These are phyloP conservation scores for Pollenia griseotomentosa DNA, from an alignment of 2,888 invertebrate genomes.

Conservation along the genomic window DNA sequence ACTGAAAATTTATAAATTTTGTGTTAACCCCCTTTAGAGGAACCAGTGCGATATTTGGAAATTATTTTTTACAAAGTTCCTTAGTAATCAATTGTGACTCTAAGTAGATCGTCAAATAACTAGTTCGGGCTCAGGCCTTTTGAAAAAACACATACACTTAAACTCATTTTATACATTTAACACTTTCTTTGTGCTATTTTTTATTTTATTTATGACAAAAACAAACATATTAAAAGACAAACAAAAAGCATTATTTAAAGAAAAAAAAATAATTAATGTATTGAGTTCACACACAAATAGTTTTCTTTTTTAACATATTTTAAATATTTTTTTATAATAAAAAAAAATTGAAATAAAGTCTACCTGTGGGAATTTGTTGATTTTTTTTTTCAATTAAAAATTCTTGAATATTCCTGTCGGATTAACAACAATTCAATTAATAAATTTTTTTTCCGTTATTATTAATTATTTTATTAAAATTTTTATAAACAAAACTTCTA, in stretches of 20 bases:
- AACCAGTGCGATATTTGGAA: too few species aligned
- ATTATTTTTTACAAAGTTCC: too few species aligned
- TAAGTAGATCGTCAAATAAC: too few species aligned
- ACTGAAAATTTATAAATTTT: too few species aligned
- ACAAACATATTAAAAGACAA: constrained; percentile 7
- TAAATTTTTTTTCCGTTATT: neutral
- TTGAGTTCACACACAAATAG: constrained; percentile 42
- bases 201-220: constrained; percentile 38
- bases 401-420: constrained; percentile 42
- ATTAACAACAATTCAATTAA: constrained; percentile 16
- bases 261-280: constrained; percentile 50
- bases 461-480: neutral
- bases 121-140: too few species aligned
- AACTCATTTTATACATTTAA: constrained; percentile 53
- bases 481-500: constrained; percentile 12
- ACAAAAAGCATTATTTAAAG: neutral
- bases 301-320: neutral
- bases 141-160: neutral
- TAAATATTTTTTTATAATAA: constrained; percentile 2
- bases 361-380: constrained; percentile 52
- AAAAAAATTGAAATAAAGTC: neutral
- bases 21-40: too few species aligned
- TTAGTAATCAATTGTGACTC: too few species aligned
- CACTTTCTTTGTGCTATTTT: constrained; percentile 75
- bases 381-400: neutral